A percentile compares a stretch with the other conserved stretches of the same genome.
Conservation (phyloP, 2,113 vertebrate genomes). For the Salvelinus sp. region DNA sequence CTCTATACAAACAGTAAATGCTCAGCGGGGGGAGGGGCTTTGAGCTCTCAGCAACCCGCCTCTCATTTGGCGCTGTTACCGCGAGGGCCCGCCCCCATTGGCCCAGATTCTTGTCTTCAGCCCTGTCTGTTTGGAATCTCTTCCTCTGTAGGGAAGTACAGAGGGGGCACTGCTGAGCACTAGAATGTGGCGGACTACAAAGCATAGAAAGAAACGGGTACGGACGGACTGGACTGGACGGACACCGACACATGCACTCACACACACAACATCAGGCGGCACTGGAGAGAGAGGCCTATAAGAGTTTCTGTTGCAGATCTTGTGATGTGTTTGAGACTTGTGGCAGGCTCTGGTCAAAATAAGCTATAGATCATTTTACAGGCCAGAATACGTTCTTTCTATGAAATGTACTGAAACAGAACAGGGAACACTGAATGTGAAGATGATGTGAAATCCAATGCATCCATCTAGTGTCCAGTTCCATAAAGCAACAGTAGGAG, state of each 20-base stretch:
- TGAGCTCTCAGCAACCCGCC: slow-evolving; percentile 70
- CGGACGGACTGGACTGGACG: neutral
- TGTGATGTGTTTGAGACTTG: too few relatives aligned
- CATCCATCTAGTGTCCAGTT: neutral
- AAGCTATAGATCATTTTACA: neutral
- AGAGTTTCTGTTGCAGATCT: too few relatives aligned
- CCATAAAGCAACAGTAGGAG: slow-evolving; percentile 59
- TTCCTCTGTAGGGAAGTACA: slow-evolving; percentile 74
- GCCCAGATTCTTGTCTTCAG: slow-evolving; percentile 73
- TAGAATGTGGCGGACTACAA: slow-evolving; percentile 4
- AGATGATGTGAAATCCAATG: neutral
- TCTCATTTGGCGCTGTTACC: slow-evolving; percentile 64
- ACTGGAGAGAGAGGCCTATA: too few relatives aligned
- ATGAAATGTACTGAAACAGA: neutral
- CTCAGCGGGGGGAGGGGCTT: slow-evolving; percentile 74
- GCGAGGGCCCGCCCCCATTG: slow-evolving; percentile 57
- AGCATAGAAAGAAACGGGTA: too few relatives aligned
- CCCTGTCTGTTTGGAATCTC: slow-evolving; percentile 70
- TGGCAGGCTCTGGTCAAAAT: too few relatives aligned
- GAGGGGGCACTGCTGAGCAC: slow-evolving; percentile 52
- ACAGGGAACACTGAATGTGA: too few relatives aligned
- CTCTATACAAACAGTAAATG: slow-evolving; percentile 80
- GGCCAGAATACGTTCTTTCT: neutral
- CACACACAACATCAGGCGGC: neutral
- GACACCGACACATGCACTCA: neutral